Evolutionary conservation across 2,113 vertebrate species (phyloP), one percentile per base, ranked within the genome.

Genomic region (Eptatretus burgeri): DNA sequence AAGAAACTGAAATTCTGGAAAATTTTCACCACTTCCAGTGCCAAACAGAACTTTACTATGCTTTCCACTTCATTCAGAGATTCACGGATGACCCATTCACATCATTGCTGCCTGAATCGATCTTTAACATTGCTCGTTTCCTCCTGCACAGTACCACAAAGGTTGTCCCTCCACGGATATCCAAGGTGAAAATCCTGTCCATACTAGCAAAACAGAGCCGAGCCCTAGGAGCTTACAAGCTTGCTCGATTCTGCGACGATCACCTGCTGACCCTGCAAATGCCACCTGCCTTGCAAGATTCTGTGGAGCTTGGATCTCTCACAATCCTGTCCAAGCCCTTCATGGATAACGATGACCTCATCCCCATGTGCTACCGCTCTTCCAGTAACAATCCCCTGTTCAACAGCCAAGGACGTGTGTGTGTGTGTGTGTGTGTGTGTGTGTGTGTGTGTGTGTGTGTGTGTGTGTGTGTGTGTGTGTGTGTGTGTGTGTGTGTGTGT

Each of bases 31-130:
- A 78, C 71, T 98, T 89, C 72, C 89, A 96, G 76, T 82, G 77
- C 66, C 73, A 94, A 70, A 86, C 93, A 14, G 85, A 96, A 71
- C 78, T 96, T 51, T 98, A 96, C 73, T 84, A 96, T 0, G 85
- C 80, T 67, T 98, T 93, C 71, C 84, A 83, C 67, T 81, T 78
- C 63, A 81, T 98, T 66, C 85, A 96, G 62, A 82, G 82, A 64
- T 93, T 89, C 72, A 91, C 79, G 67, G 93, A 93, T 69, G 91
- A 98, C 67, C 89, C 91, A 1, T 96, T 98, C 77, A 96, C 84
- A 70, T 85, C 80, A 66, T 81, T 85, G 72, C 80, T 84, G 74
- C 85, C 88, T 1, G 91, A 93, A 78, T 85, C 84, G 0, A 83
- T 98, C 68, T 96, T 96, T 80, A 94, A 91, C 75, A 84, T 91